A percentile compares a stretch with the other conserved stretches of the same genome.
These are phyloP conservation scores for Hanleya hanleyi DNA, from an alignment of 2,888 invertebrate species.

Conservation along the genomic window DNA sequence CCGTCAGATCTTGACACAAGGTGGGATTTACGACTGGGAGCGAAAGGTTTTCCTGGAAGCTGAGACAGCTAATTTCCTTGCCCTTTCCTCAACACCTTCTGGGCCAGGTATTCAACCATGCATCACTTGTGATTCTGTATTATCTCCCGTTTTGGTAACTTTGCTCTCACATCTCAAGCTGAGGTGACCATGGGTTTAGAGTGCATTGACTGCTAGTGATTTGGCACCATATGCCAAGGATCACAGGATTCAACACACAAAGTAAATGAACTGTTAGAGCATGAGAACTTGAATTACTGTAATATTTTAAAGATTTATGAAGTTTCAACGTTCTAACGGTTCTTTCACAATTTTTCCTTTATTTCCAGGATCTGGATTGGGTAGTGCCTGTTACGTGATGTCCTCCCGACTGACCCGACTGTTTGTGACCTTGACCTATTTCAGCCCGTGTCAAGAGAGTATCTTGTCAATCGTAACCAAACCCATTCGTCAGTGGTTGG, in stretches of 20 bases:
- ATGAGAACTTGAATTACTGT: too few species aligned
- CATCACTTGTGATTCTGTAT: too few species aligned
- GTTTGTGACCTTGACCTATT: slow-evolving; percentile 64
- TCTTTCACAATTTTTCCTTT: too few species aligned
- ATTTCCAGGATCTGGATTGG: slow-evolving; percentile 64
- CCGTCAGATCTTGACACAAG: slow-evolving; percentile 60
- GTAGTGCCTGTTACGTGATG: slow-evolving; percentile 58
- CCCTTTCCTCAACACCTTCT: slow-evolving; percentile 63
- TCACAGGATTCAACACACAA: too few species aligned
- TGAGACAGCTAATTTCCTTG: slow-evolving; percentile 60
- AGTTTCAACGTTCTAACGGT: too few species aligned
- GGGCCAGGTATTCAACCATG: slow-evolving; percentile 63
- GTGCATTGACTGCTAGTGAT: too few species aligned
- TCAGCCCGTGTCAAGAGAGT: slow-evolving; percentile 53
- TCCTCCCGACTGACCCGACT: slow-evolving; percentile 62
- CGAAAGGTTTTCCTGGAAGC: slow-evolving; percentile 59
- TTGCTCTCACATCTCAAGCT: too few species aligned
- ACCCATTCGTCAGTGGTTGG: slow-evolving; percentile 68
- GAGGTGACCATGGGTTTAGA: too few species aligned
- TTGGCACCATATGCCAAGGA: too few species aligned
- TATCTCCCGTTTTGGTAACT: too few species aligned
- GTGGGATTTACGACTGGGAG: slow-evolving; percentile 60
- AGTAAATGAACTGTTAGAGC: too few species aligned
- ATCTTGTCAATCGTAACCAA: slow-evolving; percentile 61
- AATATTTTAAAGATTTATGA: too few species aligned